Evolutionary conservation across 1,140 invertebrate genomes (phyloP), one percentile per base, ranked within the genome.

Genomic region (Heterodera carotae): DNA sequence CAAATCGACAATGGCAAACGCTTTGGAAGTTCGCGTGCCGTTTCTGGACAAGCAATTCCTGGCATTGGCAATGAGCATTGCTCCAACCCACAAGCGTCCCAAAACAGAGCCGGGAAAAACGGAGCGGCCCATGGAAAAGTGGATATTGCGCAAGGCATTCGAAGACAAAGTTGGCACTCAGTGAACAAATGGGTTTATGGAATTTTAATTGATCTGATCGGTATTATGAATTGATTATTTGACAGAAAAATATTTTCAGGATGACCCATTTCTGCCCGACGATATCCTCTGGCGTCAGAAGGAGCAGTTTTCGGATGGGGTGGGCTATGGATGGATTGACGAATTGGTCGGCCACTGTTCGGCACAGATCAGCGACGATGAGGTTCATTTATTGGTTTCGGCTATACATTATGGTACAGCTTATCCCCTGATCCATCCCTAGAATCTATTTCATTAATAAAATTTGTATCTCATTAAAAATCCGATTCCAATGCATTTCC

Each of bases 251-350:
- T 39, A 67, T 72, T 81, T 84, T 25, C 39, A 87, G 69, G 82
- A 87, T 27, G 79, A 88, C 25, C 82, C 82, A 15, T 88, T 84
- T 70, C 75, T 87, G 48, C 86, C 86, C 34, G 69, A 78, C 29
- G 84, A 87, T 22, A 84, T 87, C 66, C 77, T 87, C n/a, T 85
- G 84, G 85, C 76, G 84, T 29, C 83, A 88, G 72, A 87, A 87
- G 73, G 86, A 87, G 67, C 86, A 88, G 62, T 87, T 87, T 75
- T 88, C 86, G 27, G 86, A 87, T 69, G 86, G 86, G 18, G 87
- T 87, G 59, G 87, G 87, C 25, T 87, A 87, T 80, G 76, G 67
- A 29, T 87, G 86, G 86, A 87, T 88, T 75, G 85, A 88, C 68
- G 43, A 77, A 56, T 75, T 87, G n/a, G 83, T 84, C 70, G 67